Base-by-base conservation (phyloP, 1,140 invertebrate genomes). In the Melipona quadrifasciata region DNA sequence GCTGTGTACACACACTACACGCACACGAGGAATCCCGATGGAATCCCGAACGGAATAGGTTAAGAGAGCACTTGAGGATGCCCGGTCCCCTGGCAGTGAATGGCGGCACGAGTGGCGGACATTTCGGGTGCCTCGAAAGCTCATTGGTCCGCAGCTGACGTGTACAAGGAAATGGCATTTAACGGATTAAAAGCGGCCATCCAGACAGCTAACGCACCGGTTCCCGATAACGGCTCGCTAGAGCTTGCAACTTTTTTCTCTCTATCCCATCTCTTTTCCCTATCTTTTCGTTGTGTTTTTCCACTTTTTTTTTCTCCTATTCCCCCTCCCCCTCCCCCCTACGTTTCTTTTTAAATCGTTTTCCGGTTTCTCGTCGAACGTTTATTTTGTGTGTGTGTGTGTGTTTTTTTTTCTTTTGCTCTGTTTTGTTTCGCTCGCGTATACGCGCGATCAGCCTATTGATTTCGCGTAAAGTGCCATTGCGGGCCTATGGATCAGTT, bases 111-210 rank as follows among this genome's bases (percentile, higher is more conserved):
- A 89, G 79, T 70, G 78, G 58, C 79, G 85, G 82, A 90, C 81
- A 87, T 90, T 65, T 90, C 64, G 84, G 39, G 75, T 81, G 64
- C 80, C 72, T 89, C 84, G 31, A 71, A 89, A 90, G 89, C 85
- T 91, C 89, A 87, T 90, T 86, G 84, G 85, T 86, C 87, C 85
- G 79, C 80, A 90, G 85, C 79, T 91, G 90, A 91, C 90, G 86
- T 78, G 89, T 91, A 91, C 90, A 90, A 88, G 90, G 84, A 91
- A 91, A 91, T 88, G 86, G 88, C 90, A 90, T 91, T 90, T 90
- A 89, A 88, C 84, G 85, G 90, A 91, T 91, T 90, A 90, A 91
- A 86, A 88, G 80, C 80, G 79, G 68, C 57, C 79, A 78, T 88
- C 75, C 84, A 58, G 61, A 88, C 65, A 76, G 68, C 73, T 81